phyloP scores from a whole-genome alignment of 1,140 invertebrate genomes.

The Saxidomus purpurata region DNA sequence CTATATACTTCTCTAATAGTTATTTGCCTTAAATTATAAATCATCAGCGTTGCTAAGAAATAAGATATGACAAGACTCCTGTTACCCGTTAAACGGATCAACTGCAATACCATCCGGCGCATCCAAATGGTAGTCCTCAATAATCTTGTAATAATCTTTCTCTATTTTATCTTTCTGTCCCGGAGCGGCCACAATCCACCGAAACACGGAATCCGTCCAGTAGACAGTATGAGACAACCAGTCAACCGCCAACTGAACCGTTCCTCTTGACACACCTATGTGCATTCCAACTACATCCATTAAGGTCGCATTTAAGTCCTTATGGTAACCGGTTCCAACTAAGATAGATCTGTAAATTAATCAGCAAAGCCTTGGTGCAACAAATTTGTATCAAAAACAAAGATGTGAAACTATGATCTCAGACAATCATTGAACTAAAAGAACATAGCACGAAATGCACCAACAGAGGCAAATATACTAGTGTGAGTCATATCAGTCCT shows the following conservation, averaged over 20 bases:
- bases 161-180: background rate
- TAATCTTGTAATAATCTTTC: slow-evolving; percentile 3
- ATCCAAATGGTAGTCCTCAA: background rate
- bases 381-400: too few species aligned
- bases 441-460: too few species aligned
- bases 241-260: background rate
- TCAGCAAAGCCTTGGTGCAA: too few species aligned
- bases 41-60: too few species aligned
- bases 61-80: too few species aligned
- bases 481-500: too few species aligned
- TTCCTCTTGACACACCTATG: background rate
- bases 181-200: slow-evolving; percentile 21
- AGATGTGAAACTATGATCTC: too few species aligned
- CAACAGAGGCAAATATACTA: too few species aligned
- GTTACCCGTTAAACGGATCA: slow-evolving; percentile 15
- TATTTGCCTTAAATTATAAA: too few species aligned
- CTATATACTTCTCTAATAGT: too few species aligned
- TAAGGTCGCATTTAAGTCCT: background rate
- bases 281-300: background rate
- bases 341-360: background rate
- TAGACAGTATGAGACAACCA: slow-evolving; percentile 24
- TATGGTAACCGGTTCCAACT: background rate
- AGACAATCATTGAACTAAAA: too few species aligned
- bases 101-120: background rate
- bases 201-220: slow-evolving; percentile 18